Percentiles rank a stretch among this genome's conserved stretches.
These are phyloP conservation scores for Tinamus major DNA, from an alignment of 2,797 vertebrate genomes.

Conservation along the genomic window DNA sequence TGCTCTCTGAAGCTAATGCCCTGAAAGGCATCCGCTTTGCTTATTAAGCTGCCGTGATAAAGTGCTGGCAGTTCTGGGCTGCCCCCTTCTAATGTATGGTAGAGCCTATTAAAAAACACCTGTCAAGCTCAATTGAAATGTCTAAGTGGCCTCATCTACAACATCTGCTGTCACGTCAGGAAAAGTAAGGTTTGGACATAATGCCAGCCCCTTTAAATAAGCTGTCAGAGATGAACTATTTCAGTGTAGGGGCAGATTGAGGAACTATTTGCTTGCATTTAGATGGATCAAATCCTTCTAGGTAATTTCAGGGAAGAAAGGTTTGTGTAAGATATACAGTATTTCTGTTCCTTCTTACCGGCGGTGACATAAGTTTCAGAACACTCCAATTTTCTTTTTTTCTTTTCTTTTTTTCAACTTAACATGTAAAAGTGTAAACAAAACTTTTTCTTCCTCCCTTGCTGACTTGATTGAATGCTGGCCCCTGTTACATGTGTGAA, in stretches of 20 bases:
- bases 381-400: background rate
- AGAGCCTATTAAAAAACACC: slow-evolving; percentile 42
- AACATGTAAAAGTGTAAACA: slow-evolving; percentile 25
- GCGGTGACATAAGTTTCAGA: background rate
- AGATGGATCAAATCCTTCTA: background rate
- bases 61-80: background rate
- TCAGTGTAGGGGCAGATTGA: background rate
- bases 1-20: background rate
- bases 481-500: slow-evolving; percentile 81
- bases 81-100: background rate
- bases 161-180: background rate
- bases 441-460: slow-evolving; percentile 32
- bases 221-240: background rate
- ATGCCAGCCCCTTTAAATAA: accelerated
- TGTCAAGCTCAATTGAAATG: slow-evolving; percentile 27
- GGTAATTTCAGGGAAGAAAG: background rate
- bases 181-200: background rate
- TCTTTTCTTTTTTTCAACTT: background rate
- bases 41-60: slow-evolving; percentile 30
- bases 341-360: accelerated
- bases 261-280: background rate
- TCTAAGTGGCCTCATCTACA: slow-evolving; percentile 16
- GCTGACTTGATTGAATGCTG: slow-evolving; percentile 77
- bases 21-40: background rate
- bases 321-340: background rate